Conservation (phyloP, 2,888 invertebrate species). For the Tanytarsus gracilentus region DNA sequence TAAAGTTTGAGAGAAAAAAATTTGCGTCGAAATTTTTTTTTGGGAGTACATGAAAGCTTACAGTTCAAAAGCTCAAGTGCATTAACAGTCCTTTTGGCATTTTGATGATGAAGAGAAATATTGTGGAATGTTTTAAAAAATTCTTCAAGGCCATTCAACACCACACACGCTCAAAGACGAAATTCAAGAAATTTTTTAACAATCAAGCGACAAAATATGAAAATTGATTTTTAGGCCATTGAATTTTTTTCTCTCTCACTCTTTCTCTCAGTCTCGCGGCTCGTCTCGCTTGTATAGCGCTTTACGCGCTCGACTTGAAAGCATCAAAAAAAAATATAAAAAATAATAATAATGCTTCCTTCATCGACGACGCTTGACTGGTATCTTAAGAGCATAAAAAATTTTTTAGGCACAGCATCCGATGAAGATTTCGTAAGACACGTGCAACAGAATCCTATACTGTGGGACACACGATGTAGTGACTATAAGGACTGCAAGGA, state of each 20-base stretch:
- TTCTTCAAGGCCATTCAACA: slow-evolving; percentile 7
- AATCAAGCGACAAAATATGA: not conserved
- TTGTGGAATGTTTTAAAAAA: slow-evolving; percentile 7
- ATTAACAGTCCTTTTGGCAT: slow-evolving; percentile 7
- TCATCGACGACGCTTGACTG: not conserved
- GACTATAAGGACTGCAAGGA: slow-evolving; percentile 28
- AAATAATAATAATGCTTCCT: not conserved
- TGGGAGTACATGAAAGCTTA: no score
- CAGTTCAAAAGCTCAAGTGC: not conserved
- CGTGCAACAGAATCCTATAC: slow-evolving; percentile 17
- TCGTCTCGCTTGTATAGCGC: no score
- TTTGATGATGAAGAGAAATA: not conserved
- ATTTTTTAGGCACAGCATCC: slow-evolving; percentile 6
- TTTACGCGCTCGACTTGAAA: no score
- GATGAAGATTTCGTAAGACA: slow-evolving; percentile 24
- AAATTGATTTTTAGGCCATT: slow-evolving; percentile 24
- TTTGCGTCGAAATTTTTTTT: no score
- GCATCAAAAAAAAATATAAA: no score
- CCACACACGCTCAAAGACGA: slow-evolving; percentile 7
- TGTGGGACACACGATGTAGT: slow-evolving; percentile 26
- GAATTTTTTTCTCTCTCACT: slow-evolving; percentile 1
- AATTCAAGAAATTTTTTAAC: slow-evolving; percentile 24
- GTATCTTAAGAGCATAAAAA: not conserved
- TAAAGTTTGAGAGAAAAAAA: no score
- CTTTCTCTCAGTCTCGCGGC: no score